These are phyloP conservation scores for Drosophila mimetica DNA, from an alignment of 2,888 invertebrate genomes.

Conservation along the genomic window DNA sequence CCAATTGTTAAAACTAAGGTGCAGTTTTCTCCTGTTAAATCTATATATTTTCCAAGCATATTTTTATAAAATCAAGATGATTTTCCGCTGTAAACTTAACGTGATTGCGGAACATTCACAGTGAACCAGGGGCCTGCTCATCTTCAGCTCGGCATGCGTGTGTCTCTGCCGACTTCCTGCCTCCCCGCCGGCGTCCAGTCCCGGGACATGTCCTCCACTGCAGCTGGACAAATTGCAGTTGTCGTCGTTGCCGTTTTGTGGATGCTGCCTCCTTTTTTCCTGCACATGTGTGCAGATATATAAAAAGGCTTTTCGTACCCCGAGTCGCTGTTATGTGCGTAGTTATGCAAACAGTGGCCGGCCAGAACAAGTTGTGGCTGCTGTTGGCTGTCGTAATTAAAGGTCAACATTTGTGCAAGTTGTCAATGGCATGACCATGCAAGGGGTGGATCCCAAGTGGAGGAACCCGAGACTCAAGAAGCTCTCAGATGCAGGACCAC, in stretches of 20 bases:
- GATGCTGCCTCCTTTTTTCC: slow-evolving; percentile 37
- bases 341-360: slow-evolving; percentile 79
- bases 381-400: slow-evolving; percentile 75
- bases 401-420: slow-evolving; percentile 81
- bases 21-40: no score
- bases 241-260: slow-evolving; percentile 67
- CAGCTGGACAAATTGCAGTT: slow-evolving; percentile 79
- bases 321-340: slow-evolving; percentile 65
- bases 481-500: slow-evolving; percentile 23
- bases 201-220: slow-evolving; percentile 52
- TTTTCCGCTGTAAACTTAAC: no score
- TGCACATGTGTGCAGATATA: slow-evolving; percentile 11
- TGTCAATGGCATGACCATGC: slow-evolving; percentile 68
- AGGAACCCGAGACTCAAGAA: slow-evolving; percentile 5
- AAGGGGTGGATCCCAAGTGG: slow-evolving; percentile 33
- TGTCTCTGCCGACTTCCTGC: slow-evolving; percentile 27
- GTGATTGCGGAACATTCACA: background rate
- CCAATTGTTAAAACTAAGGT: no score
- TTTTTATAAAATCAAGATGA: no score
- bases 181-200: slow-evolving; percentile 12
- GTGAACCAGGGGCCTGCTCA: slow-evolving; percentile 37
- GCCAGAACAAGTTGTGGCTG: slow-evolving; percentile 71
- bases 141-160: slow-evolving; percentile 49
- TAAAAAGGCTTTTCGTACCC: slow-evolving; percentile 26
- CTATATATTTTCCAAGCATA: no score